A percentile compares a stretch with the other conserved stretches of the same genome.
phyloP scores from a whole-genome alignment of 2,113 vertebrate genomes.

The Alexandromys fortis region DNA sequence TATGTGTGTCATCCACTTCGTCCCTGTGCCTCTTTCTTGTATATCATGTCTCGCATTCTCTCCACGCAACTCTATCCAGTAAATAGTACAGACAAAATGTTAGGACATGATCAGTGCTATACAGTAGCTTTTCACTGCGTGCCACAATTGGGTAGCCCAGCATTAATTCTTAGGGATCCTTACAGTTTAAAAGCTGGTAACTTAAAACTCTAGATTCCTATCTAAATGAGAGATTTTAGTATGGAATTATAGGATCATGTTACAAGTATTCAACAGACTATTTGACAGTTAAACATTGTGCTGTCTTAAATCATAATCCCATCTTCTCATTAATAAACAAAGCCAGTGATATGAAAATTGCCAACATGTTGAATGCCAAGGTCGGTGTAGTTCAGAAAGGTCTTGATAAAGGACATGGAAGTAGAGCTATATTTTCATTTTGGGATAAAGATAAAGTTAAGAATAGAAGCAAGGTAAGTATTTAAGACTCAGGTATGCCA shows the following conservation, averaged over 20 bases:
- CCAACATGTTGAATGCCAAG: neutral
- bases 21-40: neutral
- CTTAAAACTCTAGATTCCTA: neutral
- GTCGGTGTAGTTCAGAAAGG: neutral
- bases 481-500: neutral
- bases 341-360: neutral
- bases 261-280: conserved; percentile 25
- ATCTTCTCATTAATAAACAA: neutral
- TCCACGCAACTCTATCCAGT: neutral
- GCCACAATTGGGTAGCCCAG: neutral
- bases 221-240: neutral
- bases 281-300: neutral
- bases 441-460: neutral
- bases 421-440: neutral
- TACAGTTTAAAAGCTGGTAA: conserved; percentile 23
- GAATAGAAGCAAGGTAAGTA: neutral
- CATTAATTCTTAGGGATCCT: neutral
- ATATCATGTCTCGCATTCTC: neutral
- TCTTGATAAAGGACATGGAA: neutral
- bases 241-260: neutral
- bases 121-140: neutral
- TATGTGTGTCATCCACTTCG: neutral
- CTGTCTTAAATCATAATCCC: neutral
- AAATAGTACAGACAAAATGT: neutral
- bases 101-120: neutral